Base-by-base conservation (phyloP, 2,888 invertebrate species). In the Drosophila austrosaltans region DNA sequence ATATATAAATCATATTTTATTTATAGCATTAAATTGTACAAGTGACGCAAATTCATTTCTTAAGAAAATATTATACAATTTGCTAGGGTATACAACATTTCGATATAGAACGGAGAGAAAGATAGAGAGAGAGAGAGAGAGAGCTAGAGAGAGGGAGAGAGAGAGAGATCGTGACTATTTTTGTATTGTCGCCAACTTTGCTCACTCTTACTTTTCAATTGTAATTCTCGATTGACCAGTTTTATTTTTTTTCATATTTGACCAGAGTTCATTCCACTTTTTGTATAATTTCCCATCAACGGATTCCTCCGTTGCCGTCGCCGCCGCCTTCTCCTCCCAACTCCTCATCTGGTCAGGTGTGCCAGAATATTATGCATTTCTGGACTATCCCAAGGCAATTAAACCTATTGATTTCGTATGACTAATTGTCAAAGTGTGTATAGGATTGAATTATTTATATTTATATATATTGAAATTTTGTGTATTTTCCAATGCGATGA, bases 401-500 rank as follows among this genome's bases (percentile, higher is more conserved):
- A 22, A 22, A 8, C 10, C 20, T 22, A 10, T 8, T 22, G 44
- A 48, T 20, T 44, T 20, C 16, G 16, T 6, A 3, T 39, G 39
- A 72, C 22, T 72, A 72, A 71, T 54, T 28, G 28, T 3, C 28
- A 28, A 28, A 28, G 28, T 30, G 5, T 30, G 5, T 30, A 30
- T 6, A 6, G 6, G n/a, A 48, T 22, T 22, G 4, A 22, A 22
- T 20, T 32, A 32, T 36, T 10, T 36, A 36, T 36, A 36, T 36
- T 8, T 36, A 36, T 36, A 36, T 36, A 36, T 36, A 36, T 36
- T 36, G 10, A 2, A 44, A 5, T 20, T 0, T 10, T 61, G 39
- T 42, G 56, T 42, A 32, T 68, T 72, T 42, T 57, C 72, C 75
- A 30, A 7, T 62, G 48, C 40, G 59, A 28, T 69, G 54, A 56